Percentiles rank a stretch among this genome's conserved stretches.
Evolutionary conservation across 1,140 invertebrate species (phyloP).

Genomic region (Thaumetopoea pityocampa): DNA sequence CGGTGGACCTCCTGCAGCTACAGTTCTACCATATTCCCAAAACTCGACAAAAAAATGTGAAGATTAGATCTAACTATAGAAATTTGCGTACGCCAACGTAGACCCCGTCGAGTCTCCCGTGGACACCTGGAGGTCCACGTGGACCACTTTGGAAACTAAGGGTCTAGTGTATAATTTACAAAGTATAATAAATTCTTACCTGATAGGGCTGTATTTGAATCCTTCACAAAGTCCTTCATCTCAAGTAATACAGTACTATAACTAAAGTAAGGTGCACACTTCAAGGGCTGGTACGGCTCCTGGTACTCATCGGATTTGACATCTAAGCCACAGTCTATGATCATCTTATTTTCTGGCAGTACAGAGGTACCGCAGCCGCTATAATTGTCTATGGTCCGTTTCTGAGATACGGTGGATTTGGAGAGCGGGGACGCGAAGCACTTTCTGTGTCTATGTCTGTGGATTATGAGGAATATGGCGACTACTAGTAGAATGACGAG

Average conservation of each 20-base stretch:
- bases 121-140: too few species aligned
- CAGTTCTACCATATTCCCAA: too few species aligned
- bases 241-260: slow-evolving; percentile 87
- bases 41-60: too few species aligned
- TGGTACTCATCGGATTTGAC: slow-evolving; percentile 86
- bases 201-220: slow-evolving; percentile 76
- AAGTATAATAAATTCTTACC: slow-evolving; percentile 36
- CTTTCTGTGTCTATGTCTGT: slow-evolving; percentile 86
- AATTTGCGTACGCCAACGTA: too few species aligned
- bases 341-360: slow-evolving; percentile 75
- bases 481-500: slow-evolving; percentile 85
- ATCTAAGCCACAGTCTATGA: slow-evolving; percentile 66
- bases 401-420: slow-evolving; percentile 75
- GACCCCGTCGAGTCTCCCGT: too few species aligned
- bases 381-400: slow-evolving; percentile 46
- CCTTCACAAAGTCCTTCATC: slow-evolving; percentile 82
- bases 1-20: too few species aligned
- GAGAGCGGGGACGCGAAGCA: slow-evolving; percentile 85
- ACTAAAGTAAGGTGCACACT: slow-evolving; percentile 86
- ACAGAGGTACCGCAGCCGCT: slow-evolving; percentile 71
- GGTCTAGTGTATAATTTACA: too few species aligned
- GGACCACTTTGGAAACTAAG: too few species aligned
- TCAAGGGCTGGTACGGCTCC: slow-evolving; percentile 86
- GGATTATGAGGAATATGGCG: slow-evolving; percentile 86
- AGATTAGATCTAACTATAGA: too few species aligned